phyloP scores from a whole-genome alignment of 2,797 vertebrate species.

The Salarias fasciatus region DNA sequence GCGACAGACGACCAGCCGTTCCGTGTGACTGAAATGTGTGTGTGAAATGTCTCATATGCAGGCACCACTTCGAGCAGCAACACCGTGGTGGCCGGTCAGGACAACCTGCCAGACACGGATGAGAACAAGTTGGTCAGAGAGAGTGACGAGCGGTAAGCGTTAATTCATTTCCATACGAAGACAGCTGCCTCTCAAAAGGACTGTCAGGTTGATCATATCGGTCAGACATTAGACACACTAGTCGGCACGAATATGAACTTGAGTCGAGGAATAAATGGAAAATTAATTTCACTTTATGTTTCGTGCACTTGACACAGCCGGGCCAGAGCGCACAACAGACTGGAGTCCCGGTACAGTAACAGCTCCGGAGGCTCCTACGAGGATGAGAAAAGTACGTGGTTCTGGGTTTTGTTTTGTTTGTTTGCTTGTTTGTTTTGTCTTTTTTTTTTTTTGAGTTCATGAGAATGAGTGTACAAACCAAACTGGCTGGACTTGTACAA shows the following conservation, averaged over 20 bases:
- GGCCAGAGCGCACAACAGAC: conserved; percentile 93
- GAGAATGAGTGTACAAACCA: conserved; percentile 13
- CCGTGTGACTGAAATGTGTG: conserved; percentile 14
- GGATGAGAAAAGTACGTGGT: conserved; percentile 94
- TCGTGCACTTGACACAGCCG: conserved; percentile 72
- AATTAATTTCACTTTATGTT: too few relatives aligned
- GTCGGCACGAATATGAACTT: too few relatives aligned
- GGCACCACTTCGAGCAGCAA: conserved; percentile 99
- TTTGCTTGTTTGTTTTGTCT: too few relatives aligned
- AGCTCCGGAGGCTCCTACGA: conserved; percentile 98
- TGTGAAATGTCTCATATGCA: conserved; percentile 55
- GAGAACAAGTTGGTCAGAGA: conserved; percentile 91
- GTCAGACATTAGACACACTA: neutral
- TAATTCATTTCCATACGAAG: neutral
- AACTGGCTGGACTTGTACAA: neutral
- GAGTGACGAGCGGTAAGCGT: conserved; percentile 90
- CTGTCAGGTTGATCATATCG: neutral
- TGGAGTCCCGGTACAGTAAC: conserved; percentile 98
- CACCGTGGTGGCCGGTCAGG: conserved; percentile 95
- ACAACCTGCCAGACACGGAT: conserved; percentile 90
- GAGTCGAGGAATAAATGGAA: too few relatives aligned
- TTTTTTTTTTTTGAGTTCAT: neutral
- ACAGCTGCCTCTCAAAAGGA: neutral
- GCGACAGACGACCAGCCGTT: conserved; percentile 3
- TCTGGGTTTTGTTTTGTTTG: too few relatives aligned